Evolutionary conservation across 2,113 vertebrate genomes (phyloP).

Genomic region (Clarias batrachus): DNA sequence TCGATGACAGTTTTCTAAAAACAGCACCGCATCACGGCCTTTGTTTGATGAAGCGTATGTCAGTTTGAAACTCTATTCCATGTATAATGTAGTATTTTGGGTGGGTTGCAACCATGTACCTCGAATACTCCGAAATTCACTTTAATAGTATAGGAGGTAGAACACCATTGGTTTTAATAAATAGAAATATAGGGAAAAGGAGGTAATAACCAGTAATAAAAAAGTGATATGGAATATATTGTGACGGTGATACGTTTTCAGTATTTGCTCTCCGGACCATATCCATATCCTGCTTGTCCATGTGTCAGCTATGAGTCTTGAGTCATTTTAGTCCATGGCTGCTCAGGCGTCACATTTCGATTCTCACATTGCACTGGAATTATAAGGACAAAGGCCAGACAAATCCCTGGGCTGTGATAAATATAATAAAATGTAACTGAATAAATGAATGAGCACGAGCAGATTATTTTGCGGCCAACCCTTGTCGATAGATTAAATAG

Average conservation of each 20-base stretch:
- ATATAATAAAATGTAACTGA: neutral
- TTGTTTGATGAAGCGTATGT: neutral
- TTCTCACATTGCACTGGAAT: conserved; percentile 3
- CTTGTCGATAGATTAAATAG: neutral
- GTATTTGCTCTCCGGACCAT: neutral
- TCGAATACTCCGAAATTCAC: neutral
- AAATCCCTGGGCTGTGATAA: neutral
- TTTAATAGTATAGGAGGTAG: neutral
- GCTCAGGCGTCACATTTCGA: neutral
- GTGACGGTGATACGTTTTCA: neutral
- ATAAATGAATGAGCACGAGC: neutral
- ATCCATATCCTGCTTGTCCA: neutral
- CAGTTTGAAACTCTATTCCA: neutral
- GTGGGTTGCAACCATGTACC: neutral
- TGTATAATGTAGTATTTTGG: neutral
- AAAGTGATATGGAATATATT: neutral
- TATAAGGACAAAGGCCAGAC: neutral
- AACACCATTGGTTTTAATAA: neutral
- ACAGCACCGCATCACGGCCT: neutral
- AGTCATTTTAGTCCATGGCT: neutral
- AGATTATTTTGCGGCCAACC: neutral
- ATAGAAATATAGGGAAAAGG: neutral
- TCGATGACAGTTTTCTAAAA: neutral
- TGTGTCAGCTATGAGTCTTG: neutral
- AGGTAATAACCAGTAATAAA: neutral